These are phyloP conservation scores for Phymanthus crucifer DNA, from an alignment of 92 coral and sea anemone genomes.

Conservation along the genomic window DNA sequence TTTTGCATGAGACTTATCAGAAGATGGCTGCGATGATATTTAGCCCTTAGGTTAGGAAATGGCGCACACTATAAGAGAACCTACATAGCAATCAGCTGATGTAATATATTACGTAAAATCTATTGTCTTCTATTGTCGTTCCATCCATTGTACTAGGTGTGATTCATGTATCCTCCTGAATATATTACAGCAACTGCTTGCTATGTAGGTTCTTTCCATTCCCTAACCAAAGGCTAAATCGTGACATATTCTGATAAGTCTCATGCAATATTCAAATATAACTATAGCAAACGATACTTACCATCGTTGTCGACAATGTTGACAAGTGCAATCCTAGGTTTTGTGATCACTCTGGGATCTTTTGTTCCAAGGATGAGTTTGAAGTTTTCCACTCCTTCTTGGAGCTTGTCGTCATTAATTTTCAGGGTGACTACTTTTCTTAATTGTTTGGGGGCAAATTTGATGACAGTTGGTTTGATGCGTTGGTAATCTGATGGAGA, in stretches of 20 bases:
- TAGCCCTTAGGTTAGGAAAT: too few relatives aligned
- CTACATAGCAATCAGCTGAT: too few relatives aligned
- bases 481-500: constrained; percentile 3
- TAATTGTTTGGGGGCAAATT: background rate
- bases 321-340: constrained; percentile 7
- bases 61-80: too few relatives aligned
- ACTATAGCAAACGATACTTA: background rate
- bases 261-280: background rate
- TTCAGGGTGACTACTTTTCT: background rate
- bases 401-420: constrained; percentile 18
- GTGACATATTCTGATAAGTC: background rate
- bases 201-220: too few relatives aligned
- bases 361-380: background rate
- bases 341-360: constrained; percentile 12
- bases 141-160: too few relatives aligned
- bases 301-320: constrained; percentile 24
- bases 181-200: too few relatives aligned
- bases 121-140: too few relatives aligned
- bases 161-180: too few relatives aligned
- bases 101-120: too few relatives aligned
- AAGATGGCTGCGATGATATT: too few relatives aligned
- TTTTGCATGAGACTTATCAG: background rate
- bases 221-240: too few relatives aligned
- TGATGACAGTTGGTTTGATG: background rate
- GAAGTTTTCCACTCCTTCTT: constrained; percentile 28